These are phyloP conservation scores for Alethe castanea DNA, from an alignment of 2,113 vertebrate genomes.

Conservation along the genomic window DNA sequence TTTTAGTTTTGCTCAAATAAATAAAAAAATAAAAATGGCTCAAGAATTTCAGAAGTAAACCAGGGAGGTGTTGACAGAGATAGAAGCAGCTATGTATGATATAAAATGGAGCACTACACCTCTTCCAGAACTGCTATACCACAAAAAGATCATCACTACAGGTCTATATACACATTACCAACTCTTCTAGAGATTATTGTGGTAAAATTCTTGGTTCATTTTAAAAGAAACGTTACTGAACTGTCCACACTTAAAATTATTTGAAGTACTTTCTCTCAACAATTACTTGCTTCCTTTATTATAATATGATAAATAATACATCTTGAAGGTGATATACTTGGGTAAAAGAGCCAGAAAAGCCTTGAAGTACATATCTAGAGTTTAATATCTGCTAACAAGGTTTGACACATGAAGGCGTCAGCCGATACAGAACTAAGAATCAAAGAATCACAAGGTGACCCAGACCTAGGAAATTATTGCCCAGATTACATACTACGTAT, in stretches of 20 bases:
- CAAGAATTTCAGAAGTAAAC: not conserved
- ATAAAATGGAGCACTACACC: not conserved
- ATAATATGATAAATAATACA: not conserved
- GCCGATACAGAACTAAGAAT: not conserved
- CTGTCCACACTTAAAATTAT: not conserved
- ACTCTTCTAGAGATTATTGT: not conserved
- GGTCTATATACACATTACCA: not conserved
- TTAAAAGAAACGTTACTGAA: not conserved
- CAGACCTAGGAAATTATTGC: not conserved
- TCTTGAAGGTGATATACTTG: not conserved
- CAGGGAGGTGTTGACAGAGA: not conserved
- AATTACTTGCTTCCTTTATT: not conserved
- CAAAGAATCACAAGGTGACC: not conserved
- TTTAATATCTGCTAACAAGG: not conserved
- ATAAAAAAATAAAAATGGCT: not conserved
- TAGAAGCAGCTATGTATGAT: not conserved
- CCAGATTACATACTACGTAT: not conserved
- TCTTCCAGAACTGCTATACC: not conserved
- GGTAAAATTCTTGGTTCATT: not conserved
- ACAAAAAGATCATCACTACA: not conserved
- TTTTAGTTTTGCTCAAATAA: not conserved
- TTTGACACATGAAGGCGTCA: not conserved
- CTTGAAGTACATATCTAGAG: not conserved
- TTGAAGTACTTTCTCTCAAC: not conserved
- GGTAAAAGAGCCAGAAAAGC: not conserved